phyloP scores from a whole-genome alignment of 2,888 invertebrate genomes.

The Minunthozetes semirufus region DNA sequence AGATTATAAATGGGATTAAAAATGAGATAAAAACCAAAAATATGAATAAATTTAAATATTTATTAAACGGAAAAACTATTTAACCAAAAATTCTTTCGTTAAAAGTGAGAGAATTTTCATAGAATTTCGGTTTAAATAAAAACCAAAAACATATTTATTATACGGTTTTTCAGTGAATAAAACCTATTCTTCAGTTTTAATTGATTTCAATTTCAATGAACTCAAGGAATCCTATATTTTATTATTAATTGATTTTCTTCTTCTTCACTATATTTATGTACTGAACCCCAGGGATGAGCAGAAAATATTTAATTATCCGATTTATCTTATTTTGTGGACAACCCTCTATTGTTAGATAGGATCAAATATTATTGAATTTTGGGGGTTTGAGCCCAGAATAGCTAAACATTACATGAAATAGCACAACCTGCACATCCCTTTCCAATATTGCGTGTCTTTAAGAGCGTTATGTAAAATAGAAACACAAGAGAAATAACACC shows the following conservation, averaged over 20 bases:
- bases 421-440: neutral
- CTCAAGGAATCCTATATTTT: neutral
- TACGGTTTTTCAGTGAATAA: neutral
- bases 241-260: neutral
- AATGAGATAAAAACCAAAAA: constrained; percentile 23
- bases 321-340: too few relatives aligned
- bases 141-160: neutral
- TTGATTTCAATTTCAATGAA: neutral
- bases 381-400: too few relatives aligned
- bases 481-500: neutral
- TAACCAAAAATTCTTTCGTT: neutral
- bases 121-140: neutral
- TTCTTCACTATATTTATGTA: too few relatives aligned
- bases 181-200: neutral
- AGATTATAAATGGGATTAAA: constrained; percentile 9
- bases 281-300: too few relatives aligned
- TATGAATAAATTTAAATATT: neutral
- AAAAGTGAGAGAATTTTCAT: neutral
- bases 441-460: neutral
- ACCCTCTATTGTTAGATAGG: too few relatives aligned
- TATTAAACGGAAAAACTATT: neutral
- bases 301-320: too few relatives aligned
- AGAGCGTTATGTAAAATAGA: neutral
- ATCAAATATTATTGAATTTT: too few relatives aligned
- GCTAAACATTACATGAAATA: too few relatives aligned